These are phyloP conservation scores for Teleogryllus oceanicus DNA, from an alignment of 2,888 invertebrate genomes.

Conservation along the genomic window DNA sequence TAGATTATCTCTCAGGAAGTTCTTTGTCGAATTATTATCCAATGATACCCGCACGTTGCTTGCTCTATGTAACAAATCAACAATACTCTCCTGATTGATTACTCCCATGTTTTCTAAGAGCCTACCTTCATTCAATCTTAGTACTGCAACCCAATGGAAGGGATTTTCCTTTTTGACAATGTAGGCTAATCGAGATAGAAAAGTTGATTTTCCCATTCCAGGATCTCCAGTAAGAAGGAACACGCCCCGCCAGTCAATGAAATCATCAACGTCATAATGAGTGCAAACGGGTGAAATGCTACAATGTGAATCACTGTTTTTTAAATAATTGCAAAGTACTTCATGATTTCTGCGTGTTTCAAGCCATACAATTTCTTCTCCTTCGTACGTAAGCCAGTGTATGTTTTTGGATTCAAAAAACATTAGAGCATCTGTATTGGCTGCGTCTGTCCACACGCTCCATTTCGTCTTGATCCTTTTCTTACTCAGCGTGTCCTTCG, in stretches of 20 bases:
- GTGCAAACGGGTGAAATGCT: not conserved
- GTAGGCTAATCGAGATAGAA: not conserved
- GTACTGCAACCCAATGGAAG: not conserved
- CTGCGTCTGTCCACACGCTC: not conserved
- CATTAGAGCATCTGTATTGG: not conserved
- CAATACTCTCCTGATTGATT: not conserved
- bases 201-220: slow-evolving; percentile 2
- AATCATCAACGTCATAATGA: not conserved
- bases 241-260: not conserved
- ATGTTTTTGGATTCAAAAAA: not conserved
- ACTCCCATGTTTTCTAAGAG: not conserved
- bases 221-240: not conserved
- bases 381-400: not conserved
- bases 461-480: not conserved
- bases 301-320: not conserved
- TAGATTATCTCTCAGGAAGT: not conserved
- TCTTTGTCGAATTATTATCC: not conserved
- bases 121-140: not conserved
- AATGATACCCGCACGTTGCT: not conserved
- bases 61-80: not conserved
- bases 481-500: not conserved
- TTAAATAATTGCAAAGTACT: not conserved
- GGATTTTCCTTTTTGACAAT: not conserved
- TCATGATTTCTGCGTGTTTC: not conserved
- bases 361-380: not conserved